Evolutionary conservation across 2,888 invertebrate species (phyloP).

Genomic region (Emmelina monodactyla): DNA sequence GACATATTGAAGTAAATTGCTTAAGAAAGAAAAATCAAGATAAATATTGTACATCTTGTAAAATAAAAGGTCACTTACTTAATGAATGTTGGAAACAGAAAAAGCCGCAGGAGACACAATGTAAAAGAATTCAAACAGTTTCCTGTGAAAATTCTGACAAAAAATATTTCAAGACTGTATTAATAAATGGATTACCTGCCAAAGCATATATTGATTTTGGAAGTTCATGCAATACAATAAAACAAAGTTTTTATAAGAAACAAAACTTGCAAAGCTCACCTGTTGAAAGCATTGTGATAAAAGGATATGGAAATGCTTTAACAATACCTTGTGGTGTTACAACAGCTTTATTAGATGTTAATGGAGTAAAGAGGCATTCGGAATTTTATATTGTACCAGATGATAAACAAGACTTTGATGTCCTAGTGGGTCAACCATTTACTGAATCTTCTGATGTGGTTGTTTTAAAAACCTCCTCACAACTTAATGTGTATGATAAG

Average conservation of each 20-base stretch:
- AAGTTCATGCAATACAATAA: slow-evolving; percentile 11
- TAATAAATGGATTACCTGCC: slow-evolving; percentile 4
- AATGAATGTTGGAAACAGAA: slow-evolving; percentile 7
- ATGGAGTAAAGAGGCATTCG: slow-evolving; percentile 8
- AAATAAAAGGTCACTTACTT: slow-evolving; percentile 5
- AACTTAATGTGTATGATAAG: slow-evolving; percentile 9
- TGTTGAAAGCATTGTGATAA: slow-evolving; percentile 5
- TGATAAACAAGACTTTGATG: slow-evolving; percentile 7
- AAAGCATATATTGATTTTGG: slow-evolving; percentile 13
- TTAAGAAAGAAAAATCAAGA: slow-evolving; percentile 5
- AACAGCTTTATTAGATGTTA: slow-evolving; percentile 6
- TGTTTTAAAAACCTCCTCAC: slow-evolving; percentile 9
- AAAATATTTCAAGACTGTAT: slow-evolving; percentile 11
- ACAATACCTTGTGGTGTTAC: slow-evolving; percentile 5
- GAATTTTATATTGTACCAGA: slow-evolving; percentile 11
- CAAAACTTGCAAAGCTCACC: background rate
- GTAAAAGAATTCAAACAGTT: slow-evolving; percentile 5
- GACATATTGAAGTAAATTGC: slow-evolving; percentile 8
- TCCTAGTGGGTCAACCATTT: slow-evolving; percentile 9
- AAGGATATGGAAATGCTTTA: slow-evolving; percentile 11
- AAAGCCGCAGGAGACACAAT: background rate
- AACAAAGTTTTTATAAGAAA: slow-evolving; percentile 3
- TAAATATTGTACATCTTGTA: slow-evolving; percentile 7
- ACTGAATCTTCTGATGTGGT: slow-evolving; percentile 10
- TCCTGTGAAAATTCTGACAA: slow-evolving; percentile 3